Base-by-base conservation (phyloP, 2,797 vertebrate genomes). In the Liparis tanakae region DNA sequence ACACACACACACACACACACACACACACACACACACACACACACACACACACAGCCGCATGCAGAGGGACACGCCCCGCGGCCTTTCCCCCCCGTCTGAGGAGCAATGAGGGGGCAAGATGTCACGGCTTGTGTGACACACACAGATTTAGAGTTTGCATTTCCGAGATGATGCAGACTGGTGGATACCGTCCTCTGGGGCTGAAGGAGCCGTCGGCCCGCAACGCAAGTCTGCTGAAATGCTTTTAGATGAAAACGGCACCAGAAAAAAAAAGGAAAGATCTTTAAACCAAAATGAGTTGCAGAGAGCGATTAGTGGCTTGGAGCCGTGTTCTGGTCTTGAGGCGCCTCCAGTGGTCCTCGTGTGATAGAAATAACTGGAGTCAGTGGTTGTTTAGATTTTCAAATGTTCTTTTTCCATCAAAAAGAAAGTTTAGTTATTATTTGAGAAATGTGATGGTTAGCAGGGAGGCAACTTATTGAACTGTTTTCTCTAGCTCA, bases 11-110 rank as follows among this genome's bases (percentile, higher is more conserved):
- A 30, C 25, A 30, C 25, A 30, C 25, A 30, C 25, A 30, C 25
- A 30, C 25, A 30, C 25, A 30, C 25, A 30, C n/a, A n/a, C 25
- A 30, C 25, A 30, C 25, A 30, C 25, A 30, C 25, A 30, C 25
- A 30, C 25, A 30, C 25, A 30, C 25, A 30, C 25, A 30, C 25
- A 30, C 25, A 30, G 58, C 58, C 50, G 61, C 88, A 91, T 90
- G 89, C 91, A 85, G 66, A 78, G 56, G 85, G 76, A 83, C 86
- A 74, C 87, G 25, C 25, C 25, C 69, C 76, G 67, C 12, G 55
- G 72, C 76, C 81, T 88, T 80, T 83, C 79, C 76, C 25, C 76
- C 51, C 18, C 1, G 44, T 60, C 66, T 57, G 4, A 70, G 54
- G 39, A 54, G 51, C 37, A 60, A 43, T 10, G 34, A 5, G 4